Evolutionary conservation across 53 echinoderm and acorn worm genomes (phyloP).

Genomic region (Echinarachnius parma): DNA sequence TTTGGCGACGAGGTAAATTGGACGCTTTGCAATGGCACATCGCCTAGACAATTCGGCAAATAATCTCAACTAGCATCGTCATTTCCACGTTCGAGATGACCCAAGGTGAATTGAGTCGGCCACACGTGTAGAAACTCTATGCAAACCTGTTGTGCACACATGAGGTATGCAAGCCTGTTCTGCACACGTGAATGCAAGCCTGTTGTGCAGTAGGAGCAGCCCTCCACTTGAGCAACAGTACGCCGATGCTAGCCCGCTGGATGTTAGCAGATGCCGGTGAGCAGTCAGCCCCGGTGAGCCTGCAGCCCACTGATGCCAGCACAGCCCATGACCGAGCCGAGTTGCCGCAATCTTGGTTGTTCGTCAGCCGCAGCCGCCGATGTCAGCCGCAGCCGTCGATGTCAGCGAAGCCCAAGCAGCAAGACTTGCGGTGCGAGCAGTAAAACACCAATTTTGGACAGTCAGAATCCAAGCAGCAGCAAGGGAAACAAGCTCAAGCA

Average conservation of each 20-base stretch:
- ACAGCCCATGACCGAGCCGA: not conserved
- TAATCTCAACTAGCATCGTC: not conserved
- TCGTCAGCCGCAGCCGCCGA: not conserved
- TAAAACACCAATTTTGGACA: not conserved
- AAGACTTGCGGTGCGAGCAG: not conserved
- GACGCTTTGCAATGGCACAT: not conserved
- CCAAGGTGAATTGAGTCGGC: not conserved
- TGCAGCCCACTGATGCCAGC: not conserved
- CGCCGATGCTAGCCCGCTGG: not conserved
- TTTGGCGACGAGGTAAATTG: not conserved
- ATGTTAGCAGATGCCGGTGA: not conserved
- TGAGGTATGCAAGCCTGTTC: too few species aligned
- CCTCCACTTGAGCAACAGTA: not conserved
- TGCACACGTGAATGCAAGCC: too few species aligned
- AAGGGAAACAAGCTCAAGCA: not conserved
- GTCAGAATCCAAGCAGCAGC: not conserved
- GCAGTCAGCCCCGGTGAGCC: not conserved
- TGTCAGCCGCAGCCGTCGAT: not conserved
- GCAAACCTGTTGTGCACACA: not conserved
- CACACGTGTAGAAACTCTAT: not conserved
- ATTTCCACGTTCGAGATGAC: not conserved
- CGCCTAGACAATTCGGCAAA: not conserved
- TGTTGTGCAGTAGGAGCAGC: not conserved
- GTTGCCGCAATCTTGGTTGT: not conserved
- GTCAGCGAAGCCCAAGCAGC: not conserved